These are phyloP conservation scores for Amazona finschi DNA, from an alignment of 2,797 vertebrate genomes.

Conservation along the genomic window DNA sequence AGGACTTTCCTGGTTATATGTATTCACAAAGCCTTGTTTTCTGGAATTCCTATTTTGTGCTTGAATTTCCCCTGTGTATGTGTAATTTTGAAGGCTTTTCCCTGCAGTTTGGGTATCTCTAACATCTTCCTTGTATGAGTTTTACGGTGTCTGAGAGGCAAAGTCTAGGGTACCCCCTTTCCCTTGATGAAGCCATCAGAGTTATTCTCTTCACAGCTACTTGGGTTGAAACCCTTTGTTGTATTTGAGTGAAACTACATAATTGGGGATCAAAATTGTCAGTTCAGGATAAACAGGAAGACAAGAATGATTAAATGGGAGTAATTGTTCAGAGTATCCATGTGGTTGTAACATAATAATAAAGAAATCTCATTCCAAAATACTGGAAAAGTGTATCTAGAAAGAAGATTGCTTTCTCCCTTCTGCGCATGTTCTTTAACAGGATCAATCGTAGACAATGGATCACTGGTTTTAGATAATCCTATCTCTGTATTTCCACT, in stretches of 20 bases:
- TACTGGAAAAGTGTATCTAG: not conserved
- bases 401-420: rapidly evolving
- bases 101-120: not conserved
- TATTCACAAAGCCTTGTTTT: not conserved
- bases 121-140: not conserved
- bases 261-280: not conserved
- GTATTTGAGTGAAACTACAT: not conserved
- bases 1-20: not conserved
- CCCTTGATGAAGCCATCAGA: not conserved
- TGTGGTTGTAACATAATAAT: not conserved
- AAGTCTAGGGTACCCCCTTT: not conserved
- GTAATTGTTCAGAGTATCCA: not conserved
- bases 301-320: not conserved
- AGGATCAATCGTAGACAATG: not conserved
- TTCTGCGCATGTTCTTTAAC: not conserved
- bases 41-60: not conserved
- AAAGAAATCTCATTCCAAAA: not conserved
- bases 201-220: not conserved
- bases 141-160: not conserved
- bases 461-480: not conserved
- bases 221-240: not conserved
- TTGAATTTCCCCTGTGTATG: not conserved
- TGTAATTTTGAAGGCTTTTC: not conserved
- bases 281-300: not conserved
- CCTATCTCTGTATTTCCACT: not conserved